These are phyloP conservation scores for Blera fallax DNA, from an alignment of 2,888 invertebrate species.

Conservation along the genomic window DNA sequence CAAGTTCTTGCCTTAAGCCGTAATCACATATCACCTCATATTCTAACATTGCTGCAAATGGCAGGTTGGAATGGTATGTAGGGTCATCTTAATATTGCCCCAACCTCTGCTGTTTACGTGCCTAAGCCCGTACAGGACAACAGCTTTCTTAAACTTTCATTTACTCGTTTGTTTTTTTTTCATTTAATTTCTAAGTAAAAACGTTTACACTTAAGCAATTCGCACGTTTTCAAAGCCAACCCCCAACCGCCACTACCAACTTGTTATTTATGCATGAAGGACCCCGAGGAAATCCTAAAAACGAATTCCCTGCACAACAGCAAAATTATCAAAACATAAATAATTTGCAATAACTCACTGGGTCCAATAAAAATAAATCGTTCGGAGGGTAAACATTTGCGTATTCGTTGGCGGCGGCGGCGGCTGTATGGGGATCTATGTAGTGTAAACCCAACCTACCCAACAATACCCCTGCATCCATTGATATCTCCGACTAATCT, in stretches of 20 bases:
- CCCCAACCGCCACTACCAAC: not conserved
- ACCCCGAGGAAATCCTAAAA: conserved; percentile 42
- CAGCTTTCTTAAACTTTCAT: no score
- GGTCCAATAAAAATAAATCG: conserved; percentile 72
- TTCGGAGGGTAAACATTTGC: conserved; percentile 68
- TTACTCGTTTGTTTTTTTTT: no score
- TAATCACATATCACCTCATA: no score
- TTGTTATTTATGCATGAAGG: conserved; percentile 31
- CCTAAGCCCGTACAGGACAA: no score
- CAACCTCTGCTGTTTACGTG: no score
- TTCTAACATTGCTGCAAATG: no score
- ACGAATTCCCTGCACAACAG: conserved; percentile 56
- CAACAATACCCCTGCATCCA: conserved; percentile 52
- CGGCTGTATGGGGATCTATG: conserved; percentile 44
- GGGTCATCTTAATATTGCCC: no score
- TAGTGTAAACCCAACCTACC: conserved; percentile 22
- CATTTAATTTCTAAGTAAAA: not conserved
- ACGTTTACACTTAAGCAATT: conserved; percentile 31
- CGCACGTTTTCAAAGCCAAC: conserved; percentile 17
- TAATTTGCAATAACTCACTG: conserved; percentile 72
- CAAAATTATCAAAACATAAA: conserved; percentile 72
- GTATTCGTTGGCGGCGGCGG: conserved; percentile 20
- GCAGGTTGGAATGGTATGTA: no score
- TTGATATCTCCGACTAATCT: conserved; percentile 72
- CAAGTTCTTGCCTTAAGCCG: no score